Conservation (phyloP, 2,113 vertebrate genomes). For the Gallinago undulata region DNA sequence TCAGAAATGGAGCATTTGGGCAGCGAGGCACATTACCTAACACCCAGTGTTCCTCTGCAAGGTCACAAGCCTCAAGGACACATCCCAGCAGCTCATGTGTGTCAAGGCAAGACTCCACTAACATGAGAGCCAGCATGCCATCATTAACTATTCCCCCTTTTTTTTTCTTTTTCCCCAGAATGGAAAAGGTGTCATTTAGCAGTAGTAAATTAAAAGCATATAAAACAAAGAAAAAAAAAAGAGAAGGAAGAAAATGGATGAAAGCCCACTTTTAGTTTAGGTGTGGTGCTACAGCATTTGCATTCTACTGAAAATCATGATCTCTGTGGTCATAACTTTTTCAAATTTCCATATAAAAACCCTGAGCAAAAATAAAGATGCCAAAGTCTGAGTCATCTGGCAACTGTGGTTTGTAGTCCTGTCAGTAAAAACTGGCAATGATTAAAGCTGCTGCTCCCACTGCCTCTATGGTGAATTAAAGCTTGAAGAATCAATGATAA, state of each 20-base stretch:
- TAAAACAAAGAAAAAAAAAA: neutral
- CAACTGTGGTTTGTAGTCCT: conserved; percentile 30
- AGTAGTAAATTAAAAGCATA: neutral
- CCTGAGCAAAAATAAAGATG: conserved; percentile 26
- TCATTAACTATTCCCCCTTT: neutral
- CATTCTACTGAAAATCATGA: conserved; percentile 46
- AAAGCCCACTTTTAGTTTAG: conserved; percentile 31
- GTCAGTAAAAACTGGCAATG: conserved; percentile 55
- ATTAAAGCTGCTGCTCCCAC: conserved; percentile 38
- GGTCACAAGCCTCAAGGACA: conserved; percentile 9
- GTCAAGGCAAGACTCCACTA: neutral
- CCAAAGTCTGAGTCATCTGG: conserved; percentile 61
- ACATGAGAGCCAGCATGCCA: neutral
- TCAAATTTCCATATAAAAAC: conserved; percentile 60
- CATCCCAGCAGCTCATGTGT: neutral
- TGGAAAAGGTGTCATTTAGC: neutral
- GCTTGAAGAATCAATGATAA: conserved; percentile 31
- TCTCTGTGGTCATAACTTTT: conserved; percentile 37
- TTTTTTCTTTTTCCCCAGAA: neutral
- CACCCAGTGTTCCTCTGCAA: neutral
- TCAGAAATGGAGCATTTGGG: conserved; percentile 21
- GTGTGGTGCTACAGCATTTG: conserved; percentile 30
- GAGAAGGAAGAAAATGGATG: neutral
- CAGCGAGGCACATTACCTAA: neutral
- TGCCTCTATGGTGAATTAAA: conserved; percentile 33